Base-by-base conservation (phyloP, 2,888 invertebrate species). In the Gymnoscelis rufifasciata region DNA sequence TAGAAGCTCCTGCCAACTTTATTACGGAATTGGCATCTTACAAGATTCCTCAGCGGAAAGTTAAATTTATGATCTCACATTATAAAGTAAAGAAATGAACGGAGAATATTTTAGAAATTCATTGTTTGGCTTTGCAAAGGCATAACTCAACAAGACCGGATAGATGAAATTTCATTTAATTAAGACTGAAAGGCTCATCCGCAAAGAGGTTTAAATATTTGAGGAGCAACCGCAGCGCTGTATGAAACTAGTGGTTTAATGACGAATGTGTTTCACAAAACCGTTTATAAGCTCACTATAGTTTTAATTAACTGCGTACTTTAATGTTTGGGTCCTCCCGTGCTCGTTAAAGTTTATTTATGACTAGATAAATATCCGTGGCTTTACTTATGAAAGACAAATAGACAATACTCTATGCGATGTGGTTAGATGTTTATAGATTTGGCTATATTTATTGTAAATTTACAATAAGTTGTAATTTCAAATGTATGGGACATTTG, bases 201-300 rank as follows among this genome's bases (percentile, higher is more conserved):
- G 19, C 19, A 56, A 56, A 57, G 58, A 60, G 59, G 57, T 62
- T 63, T 61, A 60, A 63, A 67, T 66, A 53, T 70, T 66, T 67
- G 58, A 66, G 49, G 58, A 64, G 50, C 56, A 50, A 53, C 62
- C 64, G 36, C 70, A 62, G 51, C 54, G 52, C 53, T 59, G 65
- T 61, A 66, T 65, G 62, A 64, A 62, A 56, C 44, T 48, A 52
- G 62, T 56, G 57, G 60, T 56, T 52, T 46, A 44, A 59, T 55
- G 48, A 57, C 51, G 52, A 56, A 53, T 33, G 56, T 62, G 54
- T 65, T 62, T 60, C 60, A 61, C 58, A 54, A 57, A 59, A 57
- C 52, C 52, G 56, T 67, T 58, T 57, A 60, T 57, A 60, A 60
- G 54, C 52, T 52, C 38, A 13, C 41, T 47, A 27, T 41, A 52